These are phyloP conservation scores for Andrena chrysosceles DNA, from an alignment of 2,888 invertebrate species.

Conservation along the genomic window DNA sequence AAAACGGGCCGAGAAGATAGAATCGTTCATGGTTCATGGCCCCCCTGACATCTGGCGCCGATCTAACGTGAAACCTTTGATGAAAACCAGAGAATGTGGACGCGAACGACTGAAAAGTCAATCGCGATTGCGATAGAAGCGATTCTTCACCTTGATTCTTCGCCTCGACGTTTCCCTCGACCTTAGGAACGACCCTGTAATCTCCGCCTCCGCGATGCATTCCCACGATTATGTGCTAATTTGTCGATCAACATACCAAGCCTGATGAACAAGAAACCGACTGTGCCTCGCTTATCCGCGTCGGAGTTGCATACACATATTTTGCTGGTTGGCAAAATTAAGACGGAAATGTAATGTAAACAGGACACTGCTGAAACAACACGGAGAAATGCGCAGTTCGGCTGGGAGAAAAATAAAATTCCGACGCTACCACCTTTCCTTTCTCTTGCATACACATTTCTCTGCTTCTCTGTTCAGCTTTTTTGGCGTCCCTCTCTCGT, in stretches of 20 bases:
- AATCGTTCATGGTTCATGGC: too few species aligned
- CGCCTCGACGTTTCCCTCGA: slow-evolving; percentile 35
- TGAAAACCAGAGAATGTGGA: slow-evolving; percentile 37
- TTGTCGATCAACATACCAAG: neutral
- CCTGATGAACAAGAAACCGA: neutral
- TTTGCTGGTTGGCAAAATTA: slow-evolving; percentile 16
- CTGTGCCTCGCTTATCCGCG: neutral
- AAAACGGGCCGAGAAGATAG: too few species aligned
- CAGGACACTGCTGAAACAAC: slow-evolving; percentile 41
- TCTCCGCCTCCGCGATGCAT: slow-evolving; percentile 19
- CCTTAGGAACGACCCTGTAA: slow-evolving; percentile 14
- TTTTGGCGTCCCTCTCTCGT: neutral
- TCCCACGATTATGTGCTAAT: slow-evolving; percentile 28
- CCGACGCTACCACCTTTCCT: slow-evolving; percentile 4
- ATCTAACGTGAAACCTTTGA: slow-evolving; percentile 28
- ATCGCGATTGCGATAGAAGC: slow-evolving; percentile 59
- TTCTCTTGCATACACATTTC: neutral
- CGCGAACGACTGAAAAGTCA: slow-evolving; percentile 42
- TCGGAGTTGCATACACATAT: slow-evolving; percentile 3
- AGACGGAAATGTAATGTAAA: slow-evolving; percentile 43
- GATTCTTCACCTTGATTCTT: slow-evolving; percentile 44
- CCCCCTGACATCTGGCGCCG: neutral
- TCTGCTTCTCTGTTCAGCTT: neutral
- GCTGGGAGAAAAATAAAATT: slow-evolving; percentile 36
- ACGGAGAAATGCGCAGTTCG: slow-evolving; percentile 36